Evolutionary conservation across 2,113 vertebrate genomes (phyloP).

Genomic region (Otus sunia): DNA sequence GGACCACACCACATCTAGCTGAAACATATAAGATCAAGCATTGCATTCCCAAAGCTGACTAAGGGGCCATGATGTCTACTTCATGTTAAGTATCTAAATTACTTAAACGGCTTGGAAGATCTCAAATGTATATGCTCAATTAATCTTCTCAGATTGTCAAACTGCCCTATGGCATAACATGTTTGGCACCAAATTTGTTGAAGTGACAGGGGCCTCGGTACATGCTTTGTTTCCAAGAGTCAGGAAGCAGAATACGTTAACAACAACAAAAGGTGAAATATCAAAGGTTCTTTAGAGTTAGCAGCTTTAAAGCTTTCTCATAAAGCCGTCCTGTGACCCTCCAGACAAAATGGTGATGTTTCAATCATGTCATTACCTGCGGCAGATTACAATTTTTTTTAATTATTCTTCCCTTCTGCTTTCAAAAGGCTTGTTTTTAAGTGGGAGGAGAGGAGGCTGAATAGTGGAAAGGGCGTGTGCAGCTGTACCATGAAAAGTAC

Average conservation of each 20-base stretch:
- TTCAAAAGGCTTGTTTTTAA: constrained; percentile 61
- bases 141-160: constrained; percentile 30
- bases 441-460: constrained; percentile 48
- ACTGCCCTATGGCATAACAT: background rate
- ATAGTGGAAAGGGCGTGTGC: constrained; percentile 37
- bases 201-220: background rate
- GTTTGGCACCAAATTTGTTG: constrained; percentile 46
- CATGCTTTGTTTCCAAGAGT: constrained; percentile 26
- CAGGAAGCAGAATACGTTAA: background rate
- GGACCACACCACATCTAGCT: background rate
- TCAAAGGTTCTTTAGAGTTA: constrained; percentile 57
- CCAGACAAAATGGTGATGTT: constrained; percentile 66
- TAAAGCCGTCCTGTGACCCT: constrained; percentile 36
- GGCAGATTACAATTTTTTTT: constrained; percentile 44
- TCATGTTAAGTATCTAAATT: background rate
- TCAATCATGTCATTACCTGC: constrained; percentile 62
- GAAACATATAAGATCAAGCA: background rate
- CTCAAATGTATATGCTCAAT: background rate
- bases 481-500: constrained; percentile 16
- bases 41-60: background rate
- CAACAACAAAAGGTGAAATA: constrained; percentile 56
- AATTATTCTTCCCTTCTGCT: constrained; percentile 60
- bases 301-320: constrained; percentile 63
- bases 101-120: background rate
- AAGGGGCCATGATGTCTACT: background rate